Evolutionary conservation across 1,140 invertebrate genomes (phyloP).

Genomic region (Penaeus chinensis): DNA sequence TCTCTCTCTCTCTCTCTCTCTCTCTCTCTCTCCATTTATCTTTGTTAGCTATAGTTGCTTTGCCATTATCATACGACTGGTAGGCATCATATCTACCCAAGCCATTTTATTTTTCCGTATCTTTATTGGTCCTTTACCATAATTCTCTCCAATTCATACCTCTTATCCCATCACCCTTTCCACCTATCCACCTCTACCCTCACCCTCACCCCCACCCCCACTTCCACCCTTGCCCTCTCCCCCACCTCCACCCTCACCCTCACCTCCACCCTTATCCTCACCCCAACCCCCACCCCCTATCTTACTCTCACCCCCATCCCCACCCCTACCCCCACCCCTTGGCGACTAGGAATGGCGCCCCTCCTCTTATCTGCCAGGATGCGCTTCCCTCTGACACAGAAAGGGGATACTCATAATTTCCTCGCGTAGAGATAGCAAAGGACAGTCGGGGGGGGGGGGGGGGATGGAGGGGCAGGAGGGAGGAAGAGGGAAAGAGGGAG

Average conservation of each 20-base stretch:
- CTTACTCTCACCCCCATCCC: background rate
- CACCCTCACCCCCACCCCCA: background rate
- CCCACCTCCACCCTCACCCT: background rate
- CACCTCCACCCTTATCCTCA: background rate
- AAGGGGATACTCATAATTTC: slow-evolving; percentile 42
- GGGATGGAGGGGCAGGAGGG: background rate
- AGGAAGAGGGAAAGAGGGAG: no score
- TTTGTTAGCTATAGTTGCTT: no score
- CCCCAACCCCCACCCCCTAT: no score
- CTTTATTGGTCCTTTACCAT: background rate
- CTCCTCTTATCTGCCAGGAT: background rate
- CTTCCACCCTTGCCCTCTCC: background rate
- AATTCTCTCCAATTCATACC: background rate
- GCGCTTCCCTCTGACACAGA: slow-evolving; percentile 31
- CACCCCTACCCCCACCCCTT: background rate
- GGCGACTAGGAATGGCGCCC: background rate
- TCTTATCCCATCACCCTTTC: background rate
- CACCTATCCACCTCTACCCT: background rate
- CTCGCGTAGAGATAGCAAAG: slow-evolving; percentile 45
- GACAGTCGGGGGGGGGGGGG: background rate
- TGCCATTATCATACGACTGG: no score
- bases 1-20: background rate
- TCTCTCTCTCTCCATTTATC: no score
- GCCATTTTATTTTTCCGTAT: background rate
- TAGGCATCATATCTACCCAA: background rate